These are phyloP conservation scores for Drosophila conformis DNA, from an alignment of 2,888 invertebrate species.

Conservation along the genomic window DNA sequence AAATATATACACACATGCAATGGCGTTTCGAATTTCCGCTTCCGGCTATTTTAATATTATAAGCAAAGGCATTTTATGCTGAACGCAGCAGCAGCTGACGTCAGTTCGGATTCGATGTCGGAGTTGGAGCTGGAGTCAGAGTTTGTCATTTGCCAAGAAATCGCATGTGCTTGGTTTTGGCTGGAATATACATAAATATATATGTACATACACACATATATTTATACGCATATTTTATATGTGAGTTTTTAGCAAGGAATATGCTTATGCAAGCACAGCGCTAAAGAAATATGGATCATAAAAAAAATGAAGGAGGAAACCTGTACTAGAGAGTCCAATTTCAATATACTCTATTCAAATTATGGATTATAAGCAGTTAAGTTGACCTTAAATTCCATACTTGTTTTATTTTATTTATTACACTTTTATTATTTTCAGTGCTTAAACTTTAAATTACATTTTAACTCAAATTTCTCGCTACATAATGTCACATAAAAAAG, in stretches of 20 bases:
- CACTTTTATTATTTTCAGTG: not conserved
- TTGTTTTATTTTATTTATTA: not conserved
- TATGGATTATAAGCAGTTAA: not conserved
- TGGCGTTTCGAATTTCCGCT: conserved; percentile 79
- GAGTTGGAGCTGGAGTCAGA: conserved; percentile 15
- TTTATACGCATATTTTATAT: not conserved
- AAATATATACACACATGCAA: conserved; percentile 55
- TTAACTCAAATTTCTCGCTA: too few species aligned
- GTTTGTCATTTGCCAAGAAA: conserved; percentile 51
- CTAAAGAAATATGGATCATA: conserved; percentile 51
- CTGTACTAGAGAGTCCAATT: not conserved
- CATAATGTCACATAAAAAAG: not conserved
- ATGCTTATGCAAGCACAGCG: conserved; percentile 67
- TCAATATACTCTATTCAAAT: not conserved
- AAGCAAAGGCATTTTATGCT: conserved; percentile 78
- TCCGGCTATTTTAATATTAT: conserved; percentile 80
- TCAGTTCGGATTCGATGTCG: not conserved
- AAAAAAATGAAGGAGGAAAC: conserved; percentile 5
- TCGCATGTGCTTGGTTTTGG: conserved; percentile 30
- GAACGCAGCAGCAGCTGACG: conserved; percentile 64
- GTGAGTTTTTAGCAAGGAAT: conserved; percentile 26
- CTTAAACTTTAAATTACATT: not conserved
- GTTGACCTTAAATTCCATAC: not conserved
- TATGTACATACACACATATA: not conserved
- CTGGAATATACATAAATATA: conserved; percentile 1